Percentiles rank a stretch among this genome's conserved stretches.
Conservation (phyloP, 2,113 vertebrate genomes). For the Agelaius tricolor region DNA sequence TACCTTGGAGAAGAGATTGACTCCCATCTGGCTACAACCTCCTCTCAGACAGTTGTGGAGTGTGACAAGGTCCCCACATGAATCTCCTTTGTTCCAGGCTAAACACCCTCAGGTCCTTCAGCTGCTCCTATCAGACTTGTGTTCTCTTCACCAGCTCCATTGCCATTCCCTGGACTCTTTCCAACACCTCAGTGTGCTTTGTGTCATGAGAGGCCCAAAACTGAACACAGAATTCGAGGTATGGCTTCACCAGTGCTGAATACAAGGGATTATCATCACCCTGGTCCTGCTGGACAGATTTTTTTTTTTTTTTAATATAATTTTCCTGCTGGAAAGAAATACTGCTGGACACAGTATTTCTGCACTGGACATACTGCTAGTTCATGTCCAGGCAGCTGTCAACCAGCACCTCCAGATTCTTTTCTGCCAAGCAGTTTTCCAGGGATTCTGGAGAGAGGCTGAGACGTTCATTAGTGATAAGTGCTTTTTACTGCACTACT, state of each 20-base stretch:
- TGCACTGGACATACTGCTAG: neutral
- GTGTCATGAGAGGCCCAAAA: neutral
- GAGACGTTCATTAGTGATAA: neutral
- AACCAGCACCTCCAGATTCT: neutral
- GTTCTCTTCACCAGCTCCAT: neutral
- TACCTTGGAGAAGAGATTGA: accelerated
- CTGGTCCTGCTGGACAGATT: too few relatives aligned
- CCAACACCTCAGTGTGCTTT: neutral
- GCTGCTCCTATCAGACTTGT: neutral
- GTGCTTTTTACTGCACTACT: neutral
- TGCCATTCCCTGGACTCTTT: neutral
- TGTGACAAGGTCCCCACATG: neutral
- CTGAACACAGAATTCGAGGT: neutral
- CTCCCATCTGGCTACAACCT: neutral
- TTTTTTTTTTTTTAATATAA: too few relatives aligned
- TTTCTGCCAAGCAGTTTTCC: neutral
- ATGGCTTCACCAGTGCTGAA: neutral
- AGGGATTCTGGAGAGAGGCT: neutral
- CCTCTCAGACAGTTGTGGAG: neutral
- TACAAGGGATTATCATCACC: neutral
- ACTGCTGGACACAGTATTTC: neutral
- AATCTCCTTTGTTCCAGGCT: neutral
- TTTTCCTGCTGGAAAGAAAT: neutral
- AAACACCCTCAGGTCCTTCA: neutral
- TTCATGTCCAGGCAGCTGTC: neutral